phyloP scores from a whole-genome alignment of 2,113 vertebrate species.

The Epinephelus cyanopodus region DNA sequence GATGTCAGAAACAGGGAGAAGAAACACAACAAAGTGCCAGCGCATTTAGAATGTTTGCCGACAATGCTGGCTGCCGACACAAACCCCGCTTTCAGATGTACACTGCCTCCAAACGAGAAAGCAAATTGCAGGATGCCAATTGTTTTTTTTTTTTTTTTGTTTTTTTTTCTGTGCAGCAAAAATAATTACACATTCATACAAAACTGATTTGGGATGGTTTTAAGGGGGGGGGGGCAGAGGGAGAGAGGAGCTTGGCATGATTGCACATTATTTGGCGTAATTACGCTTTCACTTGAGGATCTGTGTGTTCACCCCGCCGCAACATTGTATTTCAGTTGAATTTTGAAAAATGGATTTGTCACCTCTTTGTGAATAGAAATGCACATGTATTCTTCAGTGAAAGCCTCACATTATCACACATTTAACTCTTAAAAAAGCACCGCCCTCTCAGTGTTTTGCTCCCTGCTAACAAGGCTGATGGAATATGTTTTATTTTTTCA shows the following conservation, averaged over 20 bases:
- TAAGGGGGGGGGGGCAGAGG: constrained; percentile 10
- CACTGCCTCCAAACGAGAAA: constrained; percentile 34
- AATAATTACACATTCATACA: constrained; percentile 75
- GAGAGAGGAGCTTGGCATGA: constrained; percentile 45
- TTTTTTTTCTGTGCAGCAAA: constrained; percentile 33
- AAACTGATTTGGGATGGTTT: constrained; percentile 67
- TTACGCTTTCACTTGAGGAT: constrained; percentile 71
- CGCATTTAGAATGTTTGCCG: constrained; percentile 30
- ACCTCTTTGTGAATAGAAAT: constrained; percentile 47
- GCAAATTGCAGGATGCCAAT: constrained; percentile 64
- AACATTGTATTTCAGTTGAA: constrained; percentile 36
- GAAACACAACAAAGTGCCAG: constrained; percentile 36
- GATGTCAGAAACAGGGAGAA: constrained; percentile 34
- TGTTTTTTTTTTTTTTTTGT: constrained; percentile 42
- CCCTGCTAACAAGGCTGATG: constrained; percentile 37
- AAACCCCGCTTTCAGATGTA: constrained; percentile 35
- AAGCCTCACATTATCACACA: constrained; percentile 38
- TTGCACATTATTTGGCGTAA: constrained; percentile 71
- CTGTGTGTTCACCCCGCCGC: constrained; percentile 41
- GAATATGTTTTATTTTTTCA: constrained; percentile 40
- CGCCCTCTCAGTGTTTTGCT: constrained; percentile 18
- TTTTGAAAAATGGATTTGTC: constrained; percentile 58
- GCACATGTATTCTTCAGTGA: constrained; percentile 18
- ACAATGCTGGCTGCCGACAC: constrained; percentile 45
- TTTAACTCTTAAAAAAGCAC: constrained; percentile 10